Percentiles rank a stretch among this genome's conserved stretches.
These are phyloP conservation scores for Pachymerium ferrugineum DNA, from an alignment of 2,888 invertebrate genomes.

Conservation along the genomic window DNA sequence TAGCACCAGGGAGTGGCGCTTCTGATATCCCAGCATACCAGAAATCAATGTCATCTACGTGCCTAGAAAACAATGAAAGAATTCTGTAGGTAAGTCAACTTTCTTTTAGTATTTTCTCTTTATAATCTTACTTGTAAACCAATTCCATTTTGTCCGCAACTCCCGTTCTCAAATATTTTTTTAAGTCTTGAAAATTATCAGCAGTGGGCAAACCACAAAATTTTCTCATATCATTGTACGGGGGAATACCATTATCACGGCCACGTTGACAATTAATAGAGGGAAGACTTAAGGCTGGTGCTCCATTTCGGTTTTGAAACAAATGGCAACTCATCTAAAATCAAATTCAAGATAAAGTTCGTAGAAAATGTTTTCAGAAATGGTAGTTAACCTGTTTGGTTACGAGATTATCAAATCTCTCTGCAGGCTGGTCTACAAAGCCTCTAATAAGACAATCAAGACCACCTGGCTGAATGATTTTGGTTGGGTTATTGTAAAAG, in stretches of 20 bases:
- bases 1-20: slow-evolving; percentile 78
- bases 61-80: slow-evolving; percentile 51
- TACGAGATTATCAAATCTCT: no score
- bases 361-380: no score
- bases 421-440: no score
- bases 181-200: slow-evolving; percentile 40
- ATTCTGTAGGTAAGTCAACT: slow-evolving; percentile 32
- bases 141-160: background rate
- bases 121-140: background rate
- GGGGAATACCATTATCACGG: slow-evolving; percentile 42
- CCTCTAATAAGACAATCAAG: no score
- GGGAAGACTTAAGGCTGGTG: no score
- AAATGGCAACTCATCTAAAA: slow-evolving; percentile 39
- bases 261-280: slow-evolving; percentile 41
- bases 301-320: slow-evolving; percentile 42
- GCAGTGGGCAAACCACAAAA: slow-evolving; percentile 43
- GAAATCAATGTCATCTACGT: slow-evolving; percentile 84
- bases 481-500: no score
- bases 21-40: slow-evolving; percentile 95
- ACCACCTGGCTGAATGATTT: no score
- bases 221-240: slow-evolving; percentile 45
- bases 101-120: background rate
- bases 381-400: no score
- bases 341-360: no score
- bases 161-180: background rate